Evolutionary conservation across 2,888 invertebrate genomes (phyloP).

Genomic region (Melanargia galathea): DNA sequence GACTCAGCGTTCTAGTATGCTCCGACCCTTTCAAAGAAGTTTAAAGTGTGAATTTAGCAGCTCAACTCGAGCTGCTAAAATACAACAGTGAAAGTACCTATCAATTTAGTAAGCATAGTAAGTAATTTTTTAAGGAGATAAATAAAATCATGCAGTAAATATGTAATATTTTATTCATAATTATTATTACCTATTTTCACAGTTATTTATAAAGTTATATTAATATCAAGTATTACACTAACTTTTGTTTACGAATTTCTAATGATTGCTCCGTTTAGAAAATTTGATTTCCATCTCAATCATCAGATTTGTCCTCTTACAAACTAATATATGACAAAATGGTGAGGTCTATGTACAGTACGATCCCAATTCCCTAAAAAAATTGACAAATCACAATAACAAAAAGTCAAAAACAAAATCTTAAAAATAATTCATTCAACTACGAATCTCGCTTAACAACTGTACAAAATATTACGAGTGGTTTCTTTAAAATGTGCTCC

Average conservation of each 20-base stretch:
- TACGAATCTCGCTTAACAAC: slow-evolving; percentile 79
- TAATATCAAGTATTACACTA: slow-evolving; percentile 83
- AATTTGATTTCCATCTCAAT: slow-evolving; percentile 80
- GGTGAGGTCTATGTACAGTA: slow-evolving; percentile 84
- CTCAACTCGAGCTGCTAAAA: too few relatives aligned
- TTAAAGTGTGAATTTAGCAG: too few relatives aligned
- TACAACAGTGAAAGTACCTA: too few relatives aligned
- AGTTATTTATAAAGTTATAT: slow-evolving; percentile 84
- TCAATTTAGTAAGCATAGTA: too few relatives aligned
- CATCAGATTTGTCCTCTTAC: slow-evolving; percentile 75
- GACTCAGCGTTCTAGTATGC: too few relatives aligned
- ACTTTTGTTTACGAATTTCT: slow-evolving; percentile 79
- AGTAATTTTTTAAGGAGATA: slow-evolving; percentile 23
- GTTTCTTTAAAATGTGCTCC: slow-evolving; percentile 76
- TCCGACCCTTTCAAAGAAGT: too few relatives aligned
- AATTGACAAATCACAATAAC: slow-evolving; percentile 87
- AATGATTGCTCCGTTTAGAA: slow-evolving; percentile 82
- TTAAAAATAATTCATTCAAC: slow-evolving; percentile 78
- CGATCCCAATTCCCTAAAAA: slow-evolving; percentile 87
- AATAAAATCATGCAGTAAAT: slow-evolving; percentile 75
- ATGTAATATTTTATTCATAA: slow-evolving; percentile 83
- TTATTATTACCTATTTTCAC: slow-evolving; percentile 83
- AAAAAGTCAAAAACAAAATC: slow-evolving; percentile 77
- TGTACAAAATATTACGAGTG: slow-evolving; percentile 80
- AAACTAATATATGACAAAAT: slow-evolving; percentile 75